Conservation (phyloP, 2,888 invertebrate genomes). For the Sisyra terminalis region DNA sequence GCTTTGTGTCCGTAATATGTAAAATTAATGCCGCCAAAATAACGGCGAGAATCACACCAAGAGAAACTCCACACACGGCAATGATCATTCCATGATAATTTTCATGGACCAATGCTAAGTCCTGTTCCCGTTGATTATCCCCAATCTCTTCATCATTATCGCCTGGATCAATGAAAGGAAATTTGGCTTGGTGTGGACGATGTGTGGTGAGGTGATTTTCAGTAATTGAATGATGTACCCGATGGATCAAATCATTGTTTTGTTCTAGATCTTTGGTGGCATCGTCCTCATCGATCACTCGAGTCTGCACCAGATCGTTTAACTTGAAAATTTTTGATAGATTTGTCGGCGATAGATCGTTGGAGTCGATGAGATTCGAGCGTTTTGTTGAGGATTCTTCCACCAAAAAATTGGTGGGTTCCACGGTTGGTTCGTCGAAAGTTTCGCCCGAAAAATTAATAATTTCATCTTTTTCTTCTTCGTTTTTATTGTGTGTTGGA, state of each 20-base stretch:
- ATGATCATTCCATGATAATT: conserved; percentile 27
- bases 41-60: conserved; percentile 33
- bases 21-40: conserved; percentile 33
- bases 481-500: too few species aligned
- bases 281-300: neutral
- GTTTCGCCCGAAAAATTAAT: too few species aligned
- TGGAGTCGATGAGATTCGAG: too few species aligned
- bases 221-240: neutral
- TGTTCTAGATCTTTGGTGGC: conserved; percentile 1
- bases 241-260: neutral
- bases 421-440: too few species aligned
- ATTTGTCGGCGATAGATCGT: too few species aligned
- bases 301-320: too few species aligned
- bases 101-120: conserved; percentile 31
- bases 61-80: conserved; percentile 34
- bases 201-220: neutral
- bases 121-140: conserved; percentile 38
- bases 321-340: too few species aligned
- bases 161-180: neutral
- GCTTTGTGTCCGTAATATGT: conserved; percentile 28
- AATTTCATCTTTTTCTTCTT: too few species aligned
- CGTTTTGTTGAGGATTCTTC: too few species aligned
- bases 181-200: conserved; percentile 15
- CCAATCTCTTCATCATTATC: conserved; percentile 29
- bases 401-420: too few species aligned